phyloP scores from a whole-genome alignment of 2,113 vertebrate species.

The Cottus gobio region DNA sequence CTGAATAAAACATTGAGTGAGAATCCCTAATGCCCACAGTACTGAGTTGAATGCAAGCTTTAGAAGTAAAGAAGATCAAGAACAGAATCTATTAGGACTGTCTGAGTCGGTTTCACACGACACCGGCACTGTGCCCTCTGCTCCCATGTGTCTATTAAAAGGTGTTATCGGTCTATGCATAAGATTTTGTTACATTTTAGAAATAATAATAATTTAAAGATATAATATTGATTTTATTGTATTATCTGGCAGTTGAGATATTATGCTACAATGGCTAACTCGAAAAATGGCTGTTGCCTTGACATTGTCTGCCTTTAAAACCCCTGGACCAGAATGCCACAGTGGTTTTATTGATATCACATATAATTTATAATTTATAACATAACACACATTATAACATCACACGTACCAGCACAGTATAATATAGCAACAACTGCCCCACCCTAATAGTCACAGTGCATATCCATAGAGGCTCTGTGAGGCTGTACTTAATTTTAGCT shows the following conservation, averaged over 20 bases:
- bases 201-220: not conserved
- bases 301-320: not conserved
- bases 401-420: not conserved
- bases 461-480: not conserved
- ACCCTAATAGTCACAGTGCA: not conserved
- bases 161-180: not conserved
- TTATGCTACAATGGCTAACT: not conserved
- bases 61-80: conserved; percentile 38
- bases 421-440: not conserved
- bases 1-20: conserved; percentile 69
- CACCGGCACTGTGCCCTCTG: conserved; percentile 26
- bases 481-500: not conserved
- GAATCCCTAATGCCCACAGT: conserved; percentile 41
- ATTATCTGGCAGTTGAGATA: not conserved
- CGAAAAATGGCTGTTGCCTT: not conserved
- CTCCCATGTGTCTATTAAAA: conserved; percentile 6
- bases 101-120: conserved; percentile 45
- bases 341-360: not conserved
- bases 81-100: conserved; percentile 45
- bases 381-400: not conserved
- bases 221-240: not conserved
- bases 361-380: not conserved
- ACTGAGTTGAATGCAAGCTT: conserved; percentile 41
- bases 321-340: not conserved
- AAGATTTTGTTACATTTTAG: not conserved